A percentile compares a stretch with the other conserved stretches of the same genome.
These are phyloP conservation scores for Phalera bucephala DNA, from an alignment of 2,888 invertebrate genomes.

Conservation along the genomic window DNA sequence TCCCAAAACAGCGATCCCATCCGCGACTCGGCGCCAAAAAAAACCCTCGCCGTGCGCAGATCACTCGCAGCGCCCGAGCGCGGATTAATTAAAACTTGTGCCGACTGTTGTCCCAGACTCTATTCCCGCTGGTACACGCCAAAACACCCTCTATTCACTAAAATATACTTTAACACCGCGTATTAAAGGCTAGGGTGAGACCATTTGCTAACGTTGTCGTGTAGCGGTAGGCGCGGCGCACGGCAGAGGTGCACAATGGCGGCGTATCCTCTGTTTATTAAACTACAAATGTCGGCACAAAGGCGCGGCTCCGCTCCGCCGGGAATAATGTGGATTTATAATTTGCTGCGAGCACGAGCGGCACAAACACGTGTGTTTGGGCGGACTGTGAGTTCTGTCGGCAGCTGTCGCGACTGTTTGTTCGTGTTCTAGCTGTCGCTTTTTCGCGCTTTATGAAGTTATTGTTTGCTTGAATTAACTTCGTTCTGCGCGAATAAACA, in stretches of 20 bases:
- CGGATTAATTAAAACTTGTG: conserved; percentile 35
- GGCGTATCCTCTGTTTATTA: conserved; percentile 32
- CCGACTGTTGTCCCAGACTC: conserved; percentile 18
- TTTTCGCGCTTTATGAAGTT: no score
- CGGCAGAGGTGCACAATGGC: conserved; percentile 34
- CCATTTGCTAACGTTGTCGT: neutral
- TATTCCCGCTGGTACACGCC: conserved; percentile 3
- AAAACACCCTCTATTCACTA: neutral
- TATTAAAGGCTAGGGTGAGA: neutral
- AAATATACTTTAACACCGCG: neutral
- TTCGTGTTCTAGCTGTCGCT: neutral
- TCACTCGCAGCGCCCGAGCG: conserved; percentile 1
- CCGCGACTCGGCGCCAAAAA: neutral
- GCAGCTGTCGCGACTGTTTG: neutral
- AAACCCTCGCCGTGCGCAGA: no score
- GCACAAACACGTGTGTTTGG: neutral
- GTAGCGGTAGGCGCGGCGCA: conserved; percentile 10
- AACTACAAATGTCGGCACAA: conserved; percentile 34
- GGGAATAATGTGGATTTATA: conserved; percentile 4
- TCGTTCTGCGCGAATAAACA: neutral
- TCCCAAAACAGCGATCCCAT: neutral
- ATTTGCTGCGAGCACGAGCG: neutral
- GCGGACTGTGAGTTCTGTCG: neutral
- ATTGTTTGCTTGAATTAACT: no score
- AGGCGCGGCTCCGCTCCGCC: conserved; percentile 9